Percentiles rank a stretch among this genome's conserved stretches.
These are phyloP conservation scores for Ophraella communa DNA, from an alignment of 2,888 invertebrate species.

Conservation along the genomic window DNA sequence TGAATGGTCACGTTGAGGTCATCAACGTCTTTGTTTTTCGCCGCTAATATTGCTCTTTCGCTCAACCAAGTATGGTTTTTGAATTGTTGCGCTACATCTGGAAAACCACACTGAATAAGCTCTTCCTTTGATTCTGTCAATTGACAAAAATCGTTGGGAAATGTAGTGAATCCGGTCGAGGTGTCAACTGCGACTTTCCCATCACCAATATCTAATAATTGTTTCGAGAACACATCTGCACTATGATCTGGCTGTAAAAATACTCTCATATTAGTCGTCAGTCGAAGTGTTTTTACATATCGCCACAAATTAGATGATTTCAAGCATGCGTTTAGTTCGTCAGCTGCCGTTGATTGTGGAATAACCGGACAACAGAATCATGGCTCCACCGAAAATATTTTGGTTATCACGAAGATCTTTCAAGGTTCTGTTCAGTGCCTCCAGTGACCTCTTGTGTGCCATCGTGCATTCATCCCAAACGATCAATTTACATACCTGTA, in stretches of 20 bases:
- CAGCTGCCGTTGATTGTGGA: no score
- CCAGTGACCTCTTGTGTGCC: conserved; percentile 18
- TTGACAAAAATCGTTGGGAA: not conserved
- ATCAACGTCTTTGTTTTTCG: no score
- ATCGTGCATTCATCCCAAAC: conserved; percentile 29
- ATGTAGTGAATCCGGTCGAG: not conserved
- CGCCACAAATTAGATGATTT: not conserved
- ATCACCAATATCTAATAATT: not conserved
- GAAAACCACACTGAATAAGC: not conserved
- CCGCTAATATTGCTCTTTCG: no score
- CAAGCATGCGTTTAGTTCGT: no score
- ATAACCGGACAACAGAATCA: no score
- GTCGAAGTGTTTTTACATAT: not conserved
- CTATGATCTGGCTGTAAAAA: not conserved
- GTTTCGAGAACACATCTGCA: not conserved
- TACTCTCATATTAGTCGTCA: conserved; percentile 5
- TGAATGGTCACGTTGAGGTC: no score
- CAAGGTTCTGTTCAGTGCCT: conserved; percentile 12
- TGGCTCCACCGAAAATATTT: no score
- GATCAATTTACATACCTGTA: conserved; percentile 5
- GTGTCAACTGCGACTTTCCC: not conserved
- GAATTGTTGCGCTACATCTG: no score
- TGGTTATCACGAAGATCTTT: no score
- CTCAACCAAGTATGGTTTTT: no score
- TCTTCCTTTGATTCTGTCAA: not conserved